Evolutionary conservation across 2,888 invertebrate genomes (phyloP).

Genomic region (Drosophila nr. perissopoda): DNA sequence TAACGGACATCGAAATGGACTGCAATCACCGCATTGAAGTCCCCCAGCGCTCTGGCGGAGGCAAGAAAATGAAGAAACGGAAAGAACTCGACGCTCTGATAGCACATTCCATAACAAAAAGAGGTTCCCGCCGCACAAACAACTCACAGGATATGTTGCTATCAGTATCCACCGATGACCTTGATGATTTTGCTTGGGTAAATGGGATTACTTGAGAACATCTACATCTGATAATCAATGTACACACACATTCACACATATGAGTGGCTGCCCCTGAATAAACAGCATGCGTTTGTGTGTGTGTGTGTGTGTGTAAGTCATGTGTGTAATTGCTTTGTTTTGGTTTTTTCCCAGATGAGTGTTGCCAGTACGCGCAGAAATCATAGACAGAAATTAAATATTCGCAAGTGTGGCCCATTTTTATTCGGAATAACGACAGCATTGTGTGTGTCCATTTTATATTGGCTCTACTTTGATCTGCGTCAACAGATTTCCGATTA

Average conservation of each 20-base stretch:
- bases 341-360: conserved; percentile 53
- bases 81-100: conserved; percentile 91
- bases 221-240: conserved; percentile 7
- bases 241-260: conserved; percentile 1
- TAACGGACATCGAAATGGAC: conserved; percentile 84
- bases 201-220: conserved; percentile 20
- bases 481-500: conserved; percentile 83
- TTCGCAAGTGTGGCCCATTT: conserved; percentile 82
- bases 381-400: conserved; percentile 77
- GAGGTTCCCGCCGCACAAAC: conserved; percentile 64
- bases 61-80: conserved; percentile 91
- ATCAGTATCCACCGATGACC: conserved; percentile 88
- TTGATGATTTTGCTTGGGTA: conserved; percentile 86
- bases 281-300: conserved; percentile 3
- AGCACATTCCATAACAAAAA: conserved; percentile 85
- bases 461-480: conserved; percentile 84
- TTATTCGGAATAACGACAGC: conserved; percentile 78
- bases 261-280: conserved; percentile 6
- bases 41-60: conserved; percentile 86
- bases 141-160: conserved; percentile 87
- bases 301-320: conserved; percentile 5
- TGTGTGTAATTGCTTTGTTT: conserved; percentile 38
- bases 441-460: conserved; percentile 81
- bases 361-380: conserved; percentile 74
- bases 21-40: conserved; percentile 88